These are phyloP conservation scores for Corynorhinus townsendii DNA, from an alignment of 2,113 vertebrate genomes.

Conservation along the genomic window DNA sequence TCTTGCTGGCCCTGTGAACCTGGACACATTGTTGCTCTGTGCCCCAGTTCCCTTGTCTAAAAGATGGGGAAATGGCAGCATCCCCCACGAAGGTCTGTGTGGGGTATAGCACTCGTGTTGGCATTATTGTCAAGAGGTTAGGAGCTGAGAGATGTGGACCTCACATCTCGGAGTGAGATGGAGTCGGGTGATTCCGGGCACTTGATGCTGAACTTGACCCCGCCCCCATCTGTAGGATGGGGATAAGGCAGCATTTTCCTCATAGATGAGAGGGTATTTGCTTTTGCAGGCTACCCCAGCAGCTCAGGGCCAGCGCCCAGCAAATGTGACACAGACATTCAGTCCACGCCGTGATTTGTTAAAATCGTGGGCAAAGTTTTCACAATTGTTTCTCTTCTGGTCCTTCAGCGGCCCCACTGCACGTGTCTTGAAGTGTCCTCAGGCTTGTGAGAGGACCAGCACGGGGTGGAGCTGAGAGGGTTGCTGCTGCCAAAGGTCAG, in stretches of 20 bases:
- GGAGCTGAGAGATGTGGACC: background rate
- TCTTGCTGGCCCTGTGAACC: background rate
- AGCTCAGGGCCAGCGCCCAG: background rate
- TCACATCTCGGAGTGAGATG: background rate
- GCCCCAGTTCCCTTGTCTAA: background rate
- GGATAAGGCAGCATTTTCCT: background rate
- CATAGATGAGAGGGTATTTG: background rate
- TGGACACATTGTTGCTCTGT: background rate
- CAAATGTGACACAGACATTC: too few species aligned
- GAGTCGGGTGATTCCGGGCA: background rate
- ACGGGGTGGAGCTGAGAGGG: too few species aligned
- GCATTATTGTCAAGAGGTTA: background rate
- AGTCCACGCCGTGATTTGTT: background rate
- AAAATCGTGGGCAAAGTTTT: background rate
- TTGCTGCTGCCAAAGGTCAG: background rate
- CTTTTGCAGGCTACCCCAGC: background rate
- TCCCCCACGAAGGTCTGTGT: rapidly evolving
- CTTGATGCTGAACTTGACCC: background rate
- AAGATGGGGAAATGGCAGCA: background rate
- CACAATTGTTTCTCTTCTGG: background rate
- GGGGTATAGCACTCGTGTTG: rapidly evolving
- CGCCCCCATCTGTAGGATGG: background rate
- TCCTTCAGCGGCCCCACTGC: background rate
- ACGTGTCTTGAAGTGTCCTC: background rate
- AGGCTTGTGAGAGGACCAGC: background rate